These are phyloP conservation scores for Meloidogyne floridensis DNA, from an alignment of 1,140 invertebrate species.

Conservation along the genomic window DNA sequence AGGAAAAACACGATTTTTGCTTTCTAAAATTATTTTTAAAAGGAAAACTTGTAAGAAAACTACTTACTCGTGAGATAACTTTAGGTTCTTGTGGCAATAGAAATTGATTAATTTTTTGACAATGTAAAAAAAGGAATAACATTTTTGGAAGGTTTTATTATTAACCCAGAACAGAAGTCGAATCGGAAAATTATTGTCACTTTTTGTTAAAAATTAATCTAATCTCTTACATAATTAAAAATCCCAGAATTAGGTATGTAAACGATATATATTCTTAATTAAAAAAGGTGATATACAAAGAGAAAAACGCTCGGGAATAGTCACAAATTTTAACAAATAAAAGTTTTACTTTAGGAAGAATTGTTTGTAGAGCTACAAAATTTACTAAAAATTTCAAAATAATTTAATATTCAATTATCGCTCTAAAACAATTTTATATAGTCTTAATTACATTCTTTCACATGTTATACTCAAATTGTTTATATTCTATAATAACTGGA, in stretches of 20 bases:
- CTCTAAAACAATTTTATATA: neutral
- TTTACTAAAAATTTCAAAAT: neutral
- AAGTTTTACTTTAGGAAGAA: neutral
- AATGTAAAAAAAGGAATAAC: neutral
- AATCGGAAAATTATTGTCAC: no score
- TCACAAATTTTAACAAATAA: no score
- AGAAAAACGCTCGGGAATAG: conserved; percentile 5
- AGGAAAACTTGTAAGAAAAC: neutral
- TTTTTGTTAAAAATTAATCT: no score
- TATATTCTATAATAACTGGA: neutral
- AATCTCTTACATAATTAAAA: neutral
- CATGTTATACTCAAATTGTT: conserved; percentile 2
- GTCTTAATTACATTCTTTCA: neutral
- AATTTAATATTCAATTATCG: neutral
- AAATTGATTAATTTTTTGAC: neutral
- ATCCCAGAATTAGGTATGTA: neutral
- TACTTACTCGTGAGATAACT: neutral
- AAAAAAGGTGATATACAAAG: neutral
- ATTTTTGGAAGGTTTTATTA: neutral
- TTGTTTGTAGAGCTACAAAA: neutral
- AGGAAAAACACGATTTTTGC: neutral
- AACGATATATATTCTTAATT: neutral
- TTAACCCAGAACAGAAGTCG: no score
- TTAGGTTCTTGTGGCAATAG: neutral
- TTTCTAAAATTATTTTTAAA: neutral